Percentiles rank a stretch among this genome's conserved stretches.
Conservation (phyloP, 1,140 invertebrate species). For the Cotesia chilonis region DNA sequence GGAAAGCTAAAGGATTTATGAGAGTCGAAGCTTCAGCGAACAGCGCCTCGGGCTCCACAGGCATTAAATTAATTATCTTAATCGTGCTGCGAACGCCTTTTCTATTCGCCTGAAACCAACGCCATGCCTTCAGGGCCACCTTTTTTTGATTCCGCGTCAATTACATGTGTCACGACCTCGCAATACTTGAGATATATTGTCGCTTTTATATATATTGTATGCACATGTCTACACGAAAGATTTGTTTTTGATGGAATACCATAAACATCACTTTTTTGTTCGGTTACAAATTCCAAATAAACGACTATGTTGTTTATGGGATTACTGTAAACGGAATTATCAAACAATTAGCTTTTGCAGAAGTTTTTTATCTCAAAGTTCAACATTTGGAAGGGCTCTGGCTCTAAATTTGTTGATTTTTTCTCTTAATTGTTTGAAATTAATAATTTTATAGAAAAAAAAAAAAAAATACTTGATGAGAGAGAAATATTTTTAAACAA, state of each 20-base stretch:
- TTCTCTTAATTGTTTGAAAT: too few species aligned
- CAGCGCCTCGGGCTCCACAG: conserved; percentile 39
- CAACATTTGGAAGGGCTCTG: too few species aligned
- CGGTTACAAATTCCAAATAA: background rate
- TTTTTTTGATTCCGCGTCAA: conserved; percentile 18
- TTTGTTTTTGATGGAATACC: conserved; percentile 18
- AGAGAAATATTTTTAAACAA: too few species aligned
- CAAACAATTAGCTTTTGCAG: too few species aligned
- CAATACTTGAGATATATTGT: conserved; percentile 1
- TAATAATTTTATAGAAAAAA: too few species aligned
- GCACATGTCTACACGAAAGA: background rate
- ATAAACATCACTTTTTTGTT: conserved; percentile 8
- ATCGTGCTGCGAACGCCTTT: conserved; percentile 56
- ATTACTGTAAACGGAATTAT: too few species aligned
- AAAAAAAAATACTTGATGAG: too few species aligned
- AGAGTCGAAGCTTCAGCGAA: conserved; percentile 37
- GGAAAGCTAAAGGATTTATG: conserved; percentile 24
- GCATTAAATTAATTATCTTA: conserved; percentile 62
- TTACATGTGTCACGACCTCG: conserved; percentile 31
- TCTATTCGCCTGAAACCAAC: conserved; percentile 35
- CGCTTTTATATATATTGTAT: too few species aligned
- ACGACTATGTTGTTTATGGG: too few species aligned
- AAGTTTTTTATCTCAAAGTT: too few species aligned
- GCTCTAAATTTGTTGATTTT: too few species aligned
- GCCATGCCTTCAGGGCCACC: background rate